phyloP scores from a whole-genome alignment of 2,797 vertebrate species.

The Champsocephalus esox region DNA sequence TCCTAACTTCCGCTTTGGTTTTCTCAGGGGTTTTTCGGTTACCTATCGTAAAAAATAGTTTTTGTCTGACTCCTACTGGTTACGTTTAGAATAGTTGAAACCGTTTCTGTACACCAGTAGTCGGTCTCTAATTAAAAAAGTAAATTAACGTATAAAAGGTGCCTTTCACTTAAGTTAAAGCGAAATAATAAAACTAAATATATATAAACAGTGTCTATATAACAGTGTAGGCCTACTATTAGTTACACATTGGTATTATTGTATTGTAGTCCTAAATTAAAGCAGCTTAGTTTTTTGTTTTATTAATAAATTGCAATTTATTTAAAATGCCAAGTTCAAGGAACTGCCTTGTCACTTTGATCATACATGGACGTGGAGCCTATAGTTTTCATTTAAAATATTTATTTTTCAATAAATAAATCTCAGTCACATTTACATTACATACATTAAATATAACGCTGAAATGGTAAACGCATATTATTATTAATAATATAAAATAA shows the following conservation, averaged over 20 bases:
- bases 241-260: not conserved
- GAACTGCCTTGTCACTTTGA: too few relatives aligned
- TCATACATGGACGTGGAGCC: too few relatives aligned
- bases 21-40: slow-evolving; percentile 11
- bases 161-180: not conserved
- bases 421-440: too few relatives aligned
- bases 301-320: too few relatives aligned
- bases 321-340: too few relatives aligned
- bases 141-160: not conserved
- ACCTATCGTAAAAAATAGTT: slow-evolving; percentile 46
- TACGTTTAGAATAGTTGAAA: slow-evolving; percentile 31
- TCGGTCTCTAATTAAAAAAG: not conserved
- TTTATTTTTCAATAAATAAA: too few relatives aligned
- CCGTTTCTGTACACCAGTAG: not conserved
- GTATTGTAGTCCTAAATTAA: not conserved
- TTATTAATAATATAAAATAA: too few relatives aligned
- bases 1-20: slow-evolving; percentile 77
- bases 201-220: not conserved
- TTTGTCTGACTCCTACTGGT: slow-evolving; percentile 85
- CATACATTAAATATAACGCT: too few relatives aligned
- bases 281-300: not conserved
- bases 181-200: not conserved
- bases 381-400: too few relatives aligned
- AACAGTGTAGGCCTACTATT: not conserved
- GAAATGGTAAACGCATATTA: too few relatives aligned